These are phyloP conservation scores for Gouania willdenowi DNA, from an alignment of 2,797 vertebrate genomes.

Conservation along the genomic window DNA sequence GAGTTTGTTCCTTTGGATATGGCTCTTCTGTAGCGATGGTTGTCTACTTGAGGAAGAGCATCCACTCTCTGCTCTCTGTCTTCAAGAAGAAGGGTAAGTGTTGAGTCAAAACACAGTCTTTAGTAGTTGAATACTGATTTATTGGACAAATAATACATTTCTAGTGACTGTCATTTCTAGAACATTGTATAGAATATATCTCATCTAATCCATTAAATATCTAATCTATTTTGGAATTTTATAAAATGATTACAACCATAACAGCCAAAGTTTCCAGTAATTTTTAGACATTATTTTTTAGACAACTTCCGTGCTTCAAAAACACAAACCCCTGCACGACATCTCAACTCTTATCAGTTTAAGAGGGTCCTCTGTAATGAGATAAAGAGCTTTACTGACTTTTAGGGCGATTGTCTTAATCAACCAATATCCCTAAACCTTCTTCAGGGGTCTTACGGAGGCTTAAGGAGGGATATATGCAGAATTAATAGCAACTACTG, in stretches of 20 bases:
- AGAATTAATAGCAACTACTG: constrained; percentile 12
- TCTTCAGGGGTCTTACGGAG: constrained; percentile 18
- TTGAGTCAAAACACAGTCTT: no score
- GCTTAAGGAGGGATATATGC: constrained; percentile 5
- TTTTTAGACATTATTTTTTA: no score
- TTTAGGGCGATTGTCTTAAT: constrained; percentile 40
- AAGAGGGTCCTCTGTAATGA: constrained; percentile 45
- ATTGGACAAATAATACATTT: background rate
- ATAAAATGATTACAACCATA: no score
- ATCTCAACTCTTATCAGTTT: no score
- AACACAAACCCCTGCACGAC: no score
- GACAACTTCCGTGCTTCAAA: no score
- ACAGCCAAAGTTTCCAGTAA: no score
- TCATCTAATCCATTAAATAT: no score
- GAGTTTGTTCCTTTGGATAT: constrained; percentile 16
- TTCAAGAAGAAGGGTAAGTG: constrained; percentile 95
- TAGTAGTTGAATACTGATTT: background rate
- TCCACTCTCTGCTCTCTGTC: constrained; percentile 82
- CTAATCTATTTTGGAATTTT: no score
- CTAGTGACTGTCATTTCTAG: no score
- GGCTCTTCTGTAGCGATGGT: constrained; percentile 77
- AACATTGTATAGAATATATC: no score
- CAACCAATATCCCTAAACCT: constrained; percentile 35
- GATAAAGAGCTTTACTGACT: constrained; percentile 54
- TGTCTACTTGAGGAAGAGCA: constrained; percentile 85